Base-by-base conservation (phyloP, 2,113 vertebrate genomes). In the Sigmodon hispidus region DNA sequence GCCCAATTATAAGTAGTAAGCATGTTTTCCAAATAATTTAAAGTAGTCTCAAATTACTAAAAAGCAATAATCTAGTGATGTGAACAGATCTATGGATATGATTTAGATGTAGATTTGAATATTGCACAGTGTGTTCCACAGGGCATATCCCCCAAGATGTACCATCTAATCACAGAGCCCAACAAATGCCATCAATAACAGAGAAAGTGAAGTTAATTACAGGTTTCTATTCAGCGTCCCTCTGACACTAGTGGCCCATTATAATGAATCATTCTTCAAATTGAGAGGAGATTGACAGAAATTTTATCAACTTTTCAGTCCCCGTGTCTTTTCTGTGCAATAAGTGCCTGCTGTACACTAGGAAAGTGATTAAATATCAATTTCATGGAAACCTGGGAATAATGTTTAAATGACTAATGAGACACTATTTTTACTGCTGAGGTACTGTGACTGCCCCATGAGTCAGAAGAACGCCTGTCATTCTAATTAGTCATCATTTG, bases 381-480 rank as follows among this genome's bases (percentile, higher is more conserved):
- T 98, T 98, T 98, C 96, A 96, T 48, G 61, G 96, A 97, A 97
- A 98, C 98, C 95, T 97, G 98, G 95, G 93, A 98, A 98, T 98
- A 98, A 98, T 93, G 75, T 95, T 98, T 98, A 98, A 98, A 98
- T 98, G 97, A 97, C 97, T 98, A 98, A 98, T 98, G 97, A 98
- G 98, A 97, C 90, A 92, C 94, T 98, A 96, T 98, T 98, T 98
- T 98, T 98, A 98, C 95, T 96, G 72, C 97, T 91, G 97, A 94
- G 97, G 85, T 97, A 96, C 94, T 97, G 95, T 97, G 98, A 97
- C 97, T 98, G 96, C 97, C 97, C 94, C 95, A 70, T 97, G 98
- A 98, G 81, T 98, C 95, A 98, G 96, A 98, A 92, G 90, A 98
- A 96, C 59, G 94, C 87, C 93, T 98, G 96, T 96, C 97, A 97